phyloP scores from a whole-genome alignment of 2,113 vertebrate species.

The Heptranchias perlo region DNA sequence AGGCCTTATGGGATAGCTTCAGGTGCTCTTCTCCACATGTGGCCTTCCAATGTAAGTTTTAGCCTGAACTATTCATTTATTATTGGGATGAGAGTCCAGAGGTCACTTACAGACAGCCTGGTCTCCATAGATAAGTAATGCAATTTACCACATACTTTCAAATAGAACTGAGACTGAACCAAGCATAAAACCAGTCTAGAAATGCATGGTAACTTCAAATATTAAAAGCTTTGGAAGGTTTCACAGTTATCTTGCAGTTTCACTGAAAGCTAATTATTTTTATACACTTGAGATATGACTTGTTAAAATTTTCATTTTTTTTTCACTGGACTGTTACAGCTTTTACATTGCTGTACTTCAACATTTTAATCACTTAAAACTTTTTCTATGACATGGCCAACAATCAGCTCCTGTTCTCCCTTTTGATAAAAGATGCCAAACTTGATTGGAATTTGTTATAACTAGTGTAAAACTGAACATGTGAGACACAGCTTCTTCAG shows the following conservation, averaged over 20 bases:
- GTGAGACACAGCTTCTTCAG: no score
- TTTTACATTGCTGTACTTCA: not conserved
- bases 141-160: slow-evolving; percentile 6
- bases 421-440: not conserved
- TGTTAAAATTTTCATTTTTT: not conserved
- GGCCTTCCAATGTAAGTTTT: not conserved
- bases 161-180: not conserved
- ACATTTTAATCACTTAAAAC: not conserved
- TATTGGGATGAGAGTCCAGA: not conserved
- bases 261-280: slow-evolving; percentile 5
- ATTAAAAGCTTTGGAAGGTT: not conserved
- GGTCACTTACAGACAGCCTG: slow-evolving; percentile 5
- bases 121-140: not conserved
- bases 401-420: not conserved
- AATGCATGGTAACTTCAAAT: not conserved
- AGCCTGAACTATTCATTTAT: not conserved
- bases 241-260: slow-evolving; percentile 1
- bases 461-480: not conserved
- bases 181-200: not conserved
- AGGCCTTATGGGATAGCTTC: not conserved
- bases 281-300: not conserved
- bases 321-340: not conserved
- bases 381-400: not conserved
- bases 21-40: not conserved
- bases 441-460: not conserved